Conservation (phyloP, 23 tunicate genomes). For the Pegea sp. region DNA sequence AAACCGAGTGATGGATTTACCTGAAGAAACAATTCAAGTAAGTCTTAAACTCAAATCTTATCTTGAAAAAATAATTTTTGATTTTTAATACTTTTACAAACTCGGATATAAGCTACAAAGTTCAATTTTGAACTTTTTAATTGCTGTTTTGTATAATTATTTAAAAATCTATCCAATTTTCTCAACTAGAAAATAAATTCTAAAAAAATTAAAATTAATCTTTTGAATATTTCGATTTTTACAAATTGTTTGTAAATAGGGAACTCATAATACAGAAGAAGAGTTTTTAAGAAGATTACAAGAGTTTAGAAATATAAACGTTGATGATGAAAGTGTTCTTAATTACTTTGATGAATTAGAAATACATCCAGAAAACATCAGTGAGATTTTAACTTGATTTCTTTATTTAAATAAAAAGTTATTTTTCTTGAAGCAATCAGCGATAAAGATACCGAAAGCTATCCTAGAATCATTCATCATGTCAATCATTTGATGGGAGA, state of each 20-base stretch:
- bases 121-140: too few species aligned
- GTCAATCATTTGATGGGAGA: constrained; percentile 39
- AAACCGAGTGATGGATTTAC: constrained; percentile 83
- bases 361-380: constrained; percentile 80
- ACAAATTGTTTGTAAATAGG: constrained; percentile 18
- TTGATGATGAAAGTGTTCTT: constrained; percentile 85
- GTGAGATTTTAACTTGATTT: constrained; percentile 8
- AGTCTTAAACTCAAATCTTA: too few species aligned
- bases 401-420: neutral
- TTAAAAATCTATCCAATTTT: too few species aligned
- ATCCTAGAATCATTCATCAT: constrained; percentile 35
- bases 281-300: constrained; percentile 74
- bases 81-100: neutral
- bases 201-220: too few species aligned
- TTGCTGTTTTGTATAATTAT: too few species aligned
- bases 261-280: constrained; percentile 95
- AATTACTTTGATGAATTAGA: constrained; percentile 92
- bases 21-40: constrained; percentile 89
- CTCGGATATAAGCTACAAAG: neutral
- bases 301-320: constrained; percentile 39
- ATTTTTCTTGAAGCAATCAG: neutral
- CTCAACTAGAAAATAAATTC: too few species aligned
- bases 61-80: too few species aligned
- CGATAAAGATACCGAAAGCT: constrained; percentile 6
- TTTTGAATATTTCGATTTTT: too few species aligned